These are phyloP conservation scores for Serripes groenlandicus DNA, from an alignment of 2,888 invertebrate genomes.

Conservation along the genomic window DNA sequence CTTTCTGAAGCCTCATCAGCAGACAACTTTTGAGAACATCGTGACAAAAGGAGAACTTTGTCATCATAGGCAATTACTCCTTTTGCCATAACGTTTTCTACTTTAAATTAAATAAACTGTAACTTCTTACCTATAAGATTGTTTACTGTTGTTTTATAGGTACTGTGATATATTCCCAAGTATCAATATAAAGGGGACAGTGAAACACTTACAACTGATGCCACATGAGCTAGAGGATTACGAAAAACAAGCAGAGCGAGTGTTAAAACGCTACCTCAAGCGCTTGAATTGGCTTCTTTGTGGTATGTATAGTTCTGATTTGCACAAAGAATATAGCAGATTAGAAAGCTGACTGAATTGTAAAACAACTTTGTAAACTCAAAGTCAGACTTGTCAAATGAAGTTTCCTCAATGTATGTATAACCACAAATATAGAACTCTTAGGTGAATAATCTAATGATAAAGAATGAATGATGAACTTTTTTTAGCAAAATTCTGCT, in stretches of 20 bases:
- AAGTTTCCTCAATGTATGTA: too few species aligned
- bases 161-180: constrained; percentile 86
- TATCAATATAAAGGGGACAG: constrained; percentile 85
- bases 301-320: too few species aligned
- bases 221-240: constrained; percentile 85
- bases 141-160: constrained; percentile 69
- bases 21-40: background rate
- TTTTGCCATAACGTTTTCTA: background rate
- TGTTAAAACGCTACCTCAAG: constrained; percentile 84
- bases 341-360: too few species aligned
- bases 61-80: too few species aligned
- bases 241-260: constrained; percentile 82
- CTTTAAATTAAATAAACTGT: background rate
- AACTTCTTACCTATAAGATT: background rate
- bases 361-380: too few species aligned
- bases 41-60: background rate
- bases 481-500: too few species aligned
- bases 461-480: too few species aligned
- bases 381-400: too few species aligned
- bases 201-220: constrained; percentile 85
- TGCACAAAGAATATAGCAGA: too few species aligned
- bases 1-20: background rate
- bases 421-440: too few species aligned
- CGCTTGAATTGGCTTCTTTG: constrained; percentile 86
- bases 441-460: too few species aligned